Evolutionary conservation across 2,113 vertebrate species (phyloP), one percentile per base, ranked within the genome.

Genomic region (Labeo catla): DNA sequence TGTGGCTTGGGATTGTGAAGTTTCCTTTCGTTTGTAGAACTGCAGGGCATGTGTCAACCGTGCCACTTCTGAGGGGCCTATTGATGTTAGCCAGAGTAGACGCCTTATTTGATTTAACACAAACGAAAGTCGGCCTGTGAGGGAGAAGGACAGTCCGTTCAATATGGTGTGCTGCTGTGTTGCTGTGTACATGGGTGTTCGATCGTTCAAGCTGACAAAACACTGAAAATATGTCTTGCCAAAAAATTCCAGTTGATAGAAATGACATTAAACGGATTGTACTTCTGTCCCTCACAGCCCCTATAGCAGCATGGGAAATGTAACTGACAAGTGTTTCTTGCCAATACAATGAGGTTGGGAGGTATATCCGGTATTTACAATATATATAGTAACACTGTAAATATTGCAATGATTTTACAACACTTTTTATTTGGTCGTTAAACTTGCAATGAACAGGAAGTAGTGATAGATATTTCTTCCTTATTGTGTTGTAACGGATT

Each of bases 1-100:
- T 73, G 79, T 83, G 85, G 83, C 80, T 39, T 39, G 28, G 74
- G 50, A 84, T 76, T 84, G 88, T 78, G 85, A 90, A 87, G 19
- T 87, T 81, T 81, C 73, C 54, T 73, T 65, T 78, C 23, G 76
- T 66, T 34, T 80, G 68, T 86, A 84, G 84, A 73, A 66, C 77
- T 86, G 84, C 83, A 76, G 83, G 84, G 81, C 84, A 87, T 87
- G 87, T 85, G 86, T 61, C 57, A 61, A 21, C 57, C 21, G 21
- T 87, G 79, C 83, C 66, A 76, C 87, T 86, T 82, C 72, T 78
- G 79, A 87, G 78, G 59, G 52, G 76, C 74, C n/a, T 68, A 80
- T 76, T 45, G 83, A 72, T 84, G 79, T 65, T 28, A 65, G 79
- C 61, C 57, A n/a, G 39, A 34, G 59, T 19, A 66, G 59, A 65